A percentile compares a stretch with the other conserved stretches of the same genome.
These are phyloP conservation scores for Graphium colonna DNA, from an alignment of 2,888 invertebrate genomes.

Conservation along the genomic window DNA sequence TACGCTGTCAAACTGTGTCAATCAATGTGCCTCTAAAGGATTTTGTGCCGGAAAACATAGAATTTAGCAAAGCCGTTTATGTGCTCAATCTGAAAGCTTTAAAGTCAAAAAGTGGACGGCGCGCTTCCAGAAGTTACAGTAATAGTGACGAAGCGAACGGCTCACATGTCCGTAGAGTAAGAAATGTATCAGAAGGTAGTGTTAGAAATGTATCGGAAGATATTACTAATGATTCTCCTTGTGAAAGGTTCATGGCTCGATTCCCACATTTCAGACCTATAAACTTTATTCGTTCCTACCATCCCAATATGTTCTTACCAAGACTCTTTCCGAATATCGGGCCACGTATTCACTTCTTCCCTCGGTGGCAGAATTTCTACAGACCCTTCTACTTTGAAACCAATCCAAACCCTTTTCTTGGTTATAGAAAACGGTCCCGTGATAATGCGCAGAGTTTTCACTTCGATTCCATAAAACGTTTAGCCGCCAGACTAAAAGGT, in stretches of 20 bases:
- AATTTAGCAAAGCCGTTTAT: conserved; percentile 50
- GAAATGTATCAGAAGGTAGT: conserved; percentile 32
- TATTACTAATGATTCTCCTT: background rate
- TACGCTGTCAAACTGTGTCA: conserved; percentile 40
- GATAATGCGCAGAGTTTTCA: conserved; percentile 35
- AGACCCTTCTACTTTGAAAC: conserved; percentile 12
- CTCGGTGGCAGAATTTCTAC: conserved; percentile 30
- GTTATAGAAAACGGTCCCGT: conserved; percentile 37
- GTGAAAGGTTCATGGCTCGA: background rate
- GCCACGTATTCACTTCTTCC: conserved; percentile 3
- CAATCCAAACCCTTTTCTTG: background rate
- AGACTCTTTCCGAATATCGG: conserved; percentile 36
- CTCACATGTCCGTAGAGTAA: conserved; percentile 40
- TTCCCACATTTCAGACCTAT: conserved; percentile 35
- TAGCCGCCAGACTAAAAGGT: conserved; percentile 43
- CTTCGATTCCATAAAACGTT: conserved; percentile 43
- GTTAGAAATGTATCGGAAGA: background rate
- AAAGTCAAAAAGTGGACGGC: conserved; percentile 31
- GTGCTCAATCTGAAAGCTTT: conserved; percentile 47
- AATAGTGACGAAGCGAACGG: conserved; percentile 44
- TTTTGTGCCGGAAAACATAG: conserved; percentile 52
- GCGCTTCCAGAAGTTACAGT: conserved; percentile 32
- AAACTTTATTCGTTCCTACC: conserved; percentile 43
- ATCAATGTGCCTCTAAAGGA: conserved; percentile 49
- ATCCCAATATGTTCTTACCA: conserved; percentile 44